Conservation (phyloP, 2,113 vertebrate genomes). For the Phoenicopterus ruber region DNA sequence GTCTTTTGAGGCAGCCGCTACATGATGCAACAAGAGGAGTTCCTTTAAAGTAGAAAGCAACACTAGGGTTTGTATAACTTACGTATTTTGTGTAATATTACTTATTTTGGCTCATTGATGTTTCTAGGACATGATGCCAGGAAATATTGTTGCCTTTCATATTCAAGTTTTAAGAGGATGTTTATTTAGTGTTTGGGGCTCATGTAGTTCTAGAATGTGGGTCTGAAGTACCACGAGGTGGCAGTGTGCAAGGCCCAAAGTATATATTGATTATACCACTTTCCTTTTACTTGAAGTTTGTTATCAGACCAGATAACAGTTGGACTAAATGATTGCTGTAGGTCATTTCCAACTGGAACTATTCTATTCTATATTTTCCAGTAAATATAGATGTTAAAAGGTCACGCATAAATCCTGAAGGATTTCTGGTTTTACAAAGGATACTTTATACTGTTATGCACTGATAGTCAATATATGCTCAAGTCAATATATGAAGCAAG, state of each 20-base stretch:
- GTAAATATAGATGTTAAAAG: background rate
- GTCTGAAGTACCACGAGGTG: conserved; percentile 15
- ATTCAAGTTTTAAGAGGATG: background rate
- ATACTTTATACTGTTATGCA: background rate
- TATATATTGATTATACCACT: rapidly evolving
- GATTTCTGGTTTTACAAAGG: background rate
- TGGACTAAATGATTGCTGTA: background rate
- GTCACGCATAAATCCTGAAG: background rate
- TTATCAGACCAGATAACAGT: background rate
- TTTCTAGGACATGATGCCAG: background rate
- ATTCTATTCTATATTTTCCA: background rate
- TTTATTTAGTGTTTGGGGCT: background rate
- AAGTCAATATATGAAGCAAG: background rate
- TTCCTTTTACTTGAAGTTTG: background rate
- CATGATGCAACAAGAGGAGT: background rate
- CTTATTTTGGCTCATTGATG: background rate
- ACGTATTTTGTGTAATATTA: too few species aligned
- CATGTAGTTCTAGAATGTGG: background rate
- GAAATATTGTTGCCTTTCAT: background rate
- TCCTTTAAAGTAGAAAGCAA: background rate
- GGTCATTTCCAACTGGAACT: background rate
- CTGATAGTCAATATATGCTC: background rate
- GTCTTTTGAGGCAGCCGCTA: background rate
- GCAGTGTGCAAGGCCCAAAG: background rate
- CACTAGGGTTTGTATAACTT: background rate